A percentile compares a stretch with the other conserved stretches of the same genome.
These are phyloP conservation scores for Ctenosaura bakeri DNA, from an alignment of 2,797 vertebrate genomes.

Conservation along the genomic window DNA sequence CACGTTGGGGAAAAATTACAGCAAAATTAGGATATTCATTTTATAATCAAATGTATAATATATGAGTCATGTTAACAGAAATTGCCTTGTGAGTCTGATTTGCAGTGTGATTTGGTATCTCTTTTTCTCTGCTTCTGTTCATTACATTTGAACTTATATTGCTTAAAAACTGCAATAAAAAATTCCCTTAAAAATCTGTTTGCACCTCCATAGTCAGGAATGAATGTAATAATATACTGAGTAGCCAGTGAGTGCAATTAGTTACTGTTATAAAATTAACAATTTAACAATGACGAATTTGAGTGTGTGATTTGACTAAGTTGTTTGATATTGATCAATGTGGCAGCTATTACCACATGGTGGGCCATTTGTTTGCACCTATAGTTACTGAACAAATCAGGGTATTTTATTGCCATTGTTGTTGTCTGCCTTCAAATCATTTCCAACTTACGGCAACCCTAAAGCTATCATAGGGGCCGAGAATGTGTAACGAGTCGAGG, in stretches of 20 bases:
- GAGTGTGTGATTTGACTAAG: neutral
- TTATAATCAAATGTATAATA: conserved; percentile 34
- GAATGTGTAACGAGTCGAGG: no score
- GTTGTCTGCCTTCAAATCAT: no score
- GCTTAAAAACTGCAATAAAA: conserved; percentile 16
- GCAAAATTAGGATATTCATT: conserved; percentile 15
- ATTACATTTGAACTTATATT: conserved; percentile 1
- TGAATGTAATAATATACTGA: neutral
- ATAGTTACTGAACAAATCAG: neutral
- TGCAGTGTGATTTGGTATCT: neutral
- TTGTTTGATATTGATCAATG: neutral
- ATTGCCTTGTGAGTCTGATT: conserved; percentile 24
- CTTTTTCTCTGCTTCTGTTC: neutral
- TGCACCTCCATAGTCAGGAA: neutral
- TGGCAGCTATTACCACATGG: neutral
- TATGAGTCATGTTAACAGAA: conserved; percentile 27
- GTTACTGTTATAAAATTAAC: neutral
- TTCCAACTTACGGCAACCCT: no score
- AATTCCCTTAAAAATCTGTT: conserved; percentile 6
- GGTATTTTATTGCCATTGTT: neutral
- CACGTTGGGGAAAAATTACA: conserved; percentile 9
- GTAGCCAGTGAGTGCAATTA: neutral
- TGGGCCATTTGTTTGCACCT: neutral
- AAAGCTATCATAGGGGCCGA: no score
- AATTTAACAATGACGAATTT: neutral